phyloP scores from a whole-genome alignment of 2,113 vertebrate species.

The Ammodytes marinus region DNA sequence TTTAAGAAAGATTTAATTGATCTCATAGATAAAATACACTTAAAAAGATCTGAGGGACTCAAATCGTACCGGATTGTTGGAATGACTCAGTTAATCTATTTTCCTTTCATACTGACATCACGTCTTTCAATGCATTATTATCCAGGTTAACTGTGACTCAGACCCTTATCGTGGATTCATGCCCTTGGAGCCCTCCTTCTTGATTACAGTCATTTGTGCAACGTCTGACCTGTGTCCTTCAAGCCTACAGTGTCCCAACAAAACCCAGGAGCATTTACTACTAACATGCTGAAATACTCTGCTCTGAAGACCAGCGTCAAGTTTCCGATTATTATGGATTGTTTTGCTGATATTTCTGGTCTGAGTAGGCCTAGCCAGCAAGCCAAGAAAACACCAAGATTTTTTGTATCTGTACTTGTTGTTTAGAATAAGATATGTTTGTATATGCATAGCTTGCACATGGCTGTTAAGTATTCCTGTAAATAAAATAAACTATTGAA shows the following conservation, averaged over 20 bases:
- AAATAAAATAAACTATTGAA: constrained; percentile 31
- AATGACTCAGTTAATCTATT: too few species aligned
- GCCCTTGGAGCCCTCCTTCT: constrained; percentile 82
- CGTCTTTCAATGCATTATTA: not conserved
- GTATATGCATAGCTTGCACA: constrained; percentile 21
- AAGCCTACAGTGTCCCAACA: constrained; percentile 68
- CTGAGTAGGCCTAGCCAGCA: not conserved
- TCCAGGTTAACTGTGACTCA: constrained; percentile 79
- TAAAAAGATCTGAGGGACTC: too few species aligned
- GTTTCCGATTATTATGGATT: constrained; percentile 5
- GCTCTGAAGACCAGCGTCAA: not conserved
- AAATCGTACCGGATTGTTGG: too few species aligned
- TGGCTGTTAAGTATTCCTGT: constrained; percentile 24
- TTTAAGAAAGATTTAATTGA: too few species aligned
- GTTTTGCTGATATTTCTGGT: not conserved
- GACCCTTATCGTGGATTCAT: constrained; percentile 71
- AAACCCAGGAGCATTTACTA: constrained; percentile 47
- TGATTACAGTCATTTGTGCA: constrained; percentile 80
- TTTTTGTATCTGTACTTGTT: constrained; percentile 32
- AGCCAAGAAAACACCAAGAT: not conserved
- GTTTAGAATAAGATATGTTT: constrained; percentile 10
- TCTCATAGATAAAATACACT: too few species aligned
- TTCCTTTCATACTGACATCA: not conserved
- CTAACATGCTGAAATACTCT: constrained; percentile 55
- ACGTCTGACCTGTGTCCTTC: constrained; percentile 75